Base-by-base conservation (phyloP, 2,888 invertebrate genomes). In the Pheosia tremula region DNA sequence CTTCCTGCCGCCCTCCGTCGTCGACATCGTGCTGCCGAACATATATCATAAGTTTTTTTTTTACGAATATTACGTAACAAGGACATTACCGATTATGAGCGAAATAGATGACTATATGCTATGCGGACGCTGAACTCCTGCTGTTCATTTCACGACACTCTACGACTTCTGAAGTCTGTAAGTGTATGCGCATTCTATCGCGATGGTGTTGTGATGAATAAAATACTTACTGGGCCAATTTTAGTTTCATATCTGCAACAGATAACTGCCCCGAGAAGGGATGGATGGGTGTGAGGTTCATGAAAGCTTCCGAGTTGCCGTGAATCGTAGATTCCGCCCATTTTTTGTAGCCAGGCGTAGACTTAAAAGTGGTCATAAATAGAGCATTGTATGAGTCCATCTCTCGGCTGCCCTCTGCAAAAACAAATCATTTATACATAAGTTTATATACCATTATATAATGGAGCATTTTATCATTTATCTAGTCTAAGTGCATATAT, bases 211-310 rank as follows among this genome's bases (percentile, higher is more conserved):
- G 24, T 24, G 24, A 24, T 2, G 10, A n/a, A 36, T 47, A 47
- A 11, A 39, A 6, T 57, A 95, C 97, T 96, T 94, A 98, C 98
- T 98, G 98, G n/a, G 98, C 95, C 68, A 98, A 94, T 81, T 97
- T 95, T 5, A 98, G 90, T 86, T 98, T 98, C 97, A 99, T 98
- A 88, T 99, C 99, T 58, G 97, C 96, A 36, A 99, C 97, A 13
- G 98, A 98, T 10, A 99, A 91, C 76, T 99, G 98, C 0, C 99
- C 99, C 58, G 98, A 97, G 91, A 98, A 99, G 0, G 99, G 98
- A 94, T 99, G 99, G 11, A 98, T 97, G 4, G 97, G 96, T 63
- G 95, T 94, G n/a, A 96, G 93, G 72, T 94, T 95, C 65, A 97
- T 93, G 72, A 98, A 96, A 45, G 96, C 95, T 62, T 95, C 95